Evolutionary conservation across 2,797 vertebrate species (phyloP).

Genomic region (Hyperoplus immaculatus): DNA sequence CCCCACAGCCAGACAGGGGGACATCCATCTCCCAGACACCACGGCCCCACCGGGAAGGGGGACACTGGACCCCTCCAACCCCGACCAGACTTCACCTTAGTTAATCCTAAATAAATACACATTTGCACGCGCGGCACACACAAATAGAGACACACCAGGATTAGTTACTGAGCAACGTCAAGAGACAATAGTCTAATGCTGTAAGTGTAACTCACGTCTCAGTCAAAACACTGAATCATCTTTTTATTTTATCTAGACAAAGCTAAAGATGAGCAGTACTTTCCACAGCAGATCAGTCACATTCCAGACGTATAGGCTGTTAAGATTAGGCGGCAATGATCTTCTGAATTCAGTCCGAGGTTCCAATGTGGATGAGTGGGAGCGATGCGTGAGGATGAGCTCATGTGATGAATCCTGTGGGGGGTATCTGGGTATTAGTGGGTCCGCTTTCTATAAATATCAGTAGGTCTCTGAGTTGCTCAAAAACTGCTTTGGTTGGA

Average conservation of each 20-base stretch:
- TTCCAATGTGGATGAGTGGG: no score
- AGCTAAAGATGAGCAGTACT: conserved; percentile 48
- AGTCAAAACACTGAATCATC: conserved; percentile 62
- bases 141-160: conserved; percentile 63
- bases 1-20: conserved; percentile 72
- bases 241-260: conserved; percentile 59
- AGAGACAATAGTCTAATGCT: conserved; percentile 60
- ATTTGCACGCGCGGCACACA: conserved; percentile 55
- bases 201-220: conserved; percentile 52
- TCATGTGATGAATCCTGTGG: conserved; percentile 11
- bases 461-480: conserved; percentile 40
- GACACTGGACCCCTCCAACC: conserved; percentile 73
- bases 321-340: conserved; percentile 30
- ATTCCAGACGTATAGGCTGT: conserved; percentile 44
- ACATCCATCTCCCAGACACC: conserved; percentile 84
- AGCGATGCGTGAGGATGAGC: conserved; percentile 12
- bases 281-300: conserved; percentile 47
- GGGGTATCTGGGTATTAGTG: conserved; percentile 34
- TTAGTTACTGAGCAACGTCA: conserved; percentile 66
- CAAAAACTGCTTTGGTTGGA: conserved; percentile 46
- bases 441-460: conserved; percentile 45
- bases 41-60: conserved; percentile 68
- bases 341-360: neutral
- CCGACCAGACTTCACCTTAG: conserved; percentile 60
- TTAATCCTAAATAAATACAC: conserved; percentile 76